Percentiles rank a stretch among this genome's conserved stretches.
Conservation (phyloP, 2,113 vertebrate genomes). For the Misgurnus anguillicaudatus region DNA sequence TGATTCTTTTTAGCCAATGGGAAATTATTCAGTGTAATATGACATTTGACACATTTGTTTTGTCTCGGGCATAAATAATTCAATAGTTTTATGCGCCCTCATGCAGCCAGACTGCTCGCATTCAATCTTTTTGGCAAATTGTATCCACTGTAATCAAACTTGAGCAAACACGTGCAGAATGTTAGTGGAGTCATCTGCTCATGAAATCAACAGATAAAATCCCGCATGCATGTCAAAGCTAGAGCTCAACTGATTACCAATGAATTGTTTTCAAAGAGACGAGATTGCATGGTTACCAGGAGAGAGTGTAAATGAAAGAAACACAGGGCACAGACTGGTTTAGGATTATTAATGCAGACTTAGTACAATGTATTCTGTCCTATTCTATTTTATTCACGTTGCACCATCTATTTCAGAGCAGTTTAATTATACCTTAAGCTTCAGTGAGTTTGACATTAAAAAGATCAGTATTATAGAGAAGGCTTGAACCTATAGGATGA, state of each 20-base stretch:
- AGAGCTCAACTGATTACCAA: conserved; percentile 43
- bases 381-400: conserved; percentile 1
- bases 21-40: conserved; percentile 75
- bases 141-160: conserved; percentile 72
- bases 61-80: conserved; percentile 73
- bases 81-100: conserved; percentile 73
- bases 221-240: conserved; percentile 59
- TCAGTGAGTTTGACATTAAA: conserved; percentile 54
- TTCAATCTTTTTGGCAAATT: conserved; percentile 71
- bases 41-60: conserved; percentile 61
- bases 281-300: conserved; percentile 9
- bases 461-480: conserved; percentile 67
- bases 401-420: neutral
- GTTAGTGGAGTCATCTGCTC: conserved; percentile 77
- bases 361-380: neutral
- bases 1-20: conserved; percentile 55
- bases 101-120: conserved; percentile 71
- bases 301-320: neutral
- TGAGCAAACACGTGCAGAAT: conserved; percentile 72
- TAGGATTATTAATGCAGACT: neutral
- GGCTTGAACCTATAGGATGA: conserved; percentile 69
- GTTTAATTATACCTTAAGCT: neutral
- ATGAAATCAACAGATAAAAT: conserved; percentile 74
- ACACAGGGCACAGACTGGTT: neutral
- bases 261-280: conserved; percentile 18